These are phyloP conservation scores for Seriola rivoliana DNA, from an alignment of 2,113 vertebrate species.

Conservation along the genomic window DNA sequence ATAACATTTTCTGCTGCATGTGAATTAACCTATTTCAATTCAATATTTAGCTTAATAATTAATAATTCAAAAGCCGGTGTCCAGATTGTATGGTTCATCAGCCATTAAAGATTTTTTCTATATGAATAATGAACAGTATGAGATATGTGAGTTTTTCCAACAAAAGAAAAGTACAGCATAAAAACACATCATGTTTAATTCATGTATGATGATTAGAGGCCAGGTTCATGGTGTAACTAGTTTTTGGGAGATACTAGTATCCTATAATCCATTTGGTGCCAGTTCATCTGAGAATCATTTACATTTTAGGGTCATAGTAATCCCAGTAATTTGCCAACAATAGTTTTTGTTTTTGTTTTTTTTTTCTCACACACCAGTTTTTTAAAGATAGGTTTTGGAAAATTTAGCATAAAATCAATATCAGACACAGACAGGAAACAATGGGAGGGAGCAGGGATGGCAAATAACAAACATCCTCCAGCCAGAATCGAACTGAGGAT, in stretches of 20 bases:
- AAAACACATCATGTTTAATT: not conserved
- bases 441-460: not conserved
- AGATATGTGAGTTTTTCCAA: not conserved
- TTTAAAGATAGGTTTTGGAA: not conserved
- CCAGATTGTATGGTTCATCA: not conserved
- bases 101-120: not conserved
- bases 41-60: slow-evolving; percentile 6
- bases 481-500: not conserved
- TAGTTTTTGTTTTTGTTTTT: not conserved
- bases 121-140: not conserved
- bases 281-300: too few species aligned
- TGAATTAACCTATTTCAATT: slow-evolving; percentile 45
- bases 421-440: not conserved
- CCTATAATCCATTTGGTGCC: not conserved
- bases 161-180: not conserved
- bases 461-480: not conserved
- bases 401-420: not conserved
- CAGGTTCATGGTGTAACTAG: not conserved
- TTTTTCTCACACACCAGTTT: not conserved
- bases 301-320: not conserved
- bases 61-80: not conserved
- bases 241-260: not conserved
- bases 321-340: not conserved
- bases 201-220: not conserved
- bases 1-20: slow-evolving; percentile 30